These are phyloP conservation scores for Orius insidiosus DNA, from an alignment of 1,140 invertebrate genomes.

Conservation along the genomic window DNA sequence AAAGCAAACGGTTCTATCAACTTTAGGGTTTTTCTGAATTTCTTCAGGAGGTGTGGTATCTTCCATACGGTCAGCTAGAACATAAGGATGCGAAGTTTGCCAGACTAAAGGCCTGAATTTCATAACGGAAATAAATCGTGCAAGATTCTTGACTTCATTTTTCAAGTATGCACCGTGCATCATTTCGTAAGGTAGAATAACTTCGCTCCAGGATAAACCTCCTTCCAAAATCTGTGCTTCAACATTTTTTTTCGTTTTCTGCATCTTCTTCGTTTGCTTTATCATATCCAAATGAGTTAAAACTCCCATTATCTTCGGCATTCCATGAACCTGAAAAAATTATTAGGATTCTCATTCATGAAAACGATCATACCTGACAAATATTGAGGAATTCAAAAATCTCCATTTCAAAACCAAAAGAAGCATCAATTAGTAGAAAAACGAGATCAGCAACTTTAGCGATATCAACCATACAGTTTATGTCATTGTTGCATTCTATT, in stretches of 20 bases:
- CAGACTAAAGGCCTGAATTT: conserved; percentile 87
- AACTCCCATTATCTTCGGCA: conserved; percentile 95
- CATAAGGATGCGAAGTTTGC: conserved; percentile 83
- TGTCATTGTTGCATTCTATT: conserved; percentile 96
- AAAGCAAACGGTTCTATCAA: conserved; percentile 73
- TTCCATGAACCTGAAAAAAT: conserved; percentile 61
- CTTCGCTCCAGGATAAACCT: conserved; percentile 94
- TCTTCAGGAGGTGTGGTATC: conserved; percentile 82
- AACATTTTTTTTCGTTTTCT: conserved; percentile 85
- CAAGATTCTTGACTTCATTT: conserved; percentile 91
- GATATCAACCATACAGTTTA: conserved; percentile 98
- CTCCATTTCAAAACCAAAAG: conserved; percentile 99
- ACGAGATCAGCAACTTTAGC: conserved; percentile 98
- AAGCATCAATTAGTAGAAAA: conserved; percentile 84
- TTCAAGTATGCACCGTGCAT: conserved; percentile 75
- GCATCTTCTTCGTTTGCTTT: conserved; percentile 71
- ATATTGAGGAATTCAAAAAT: conserved; percentile 98
- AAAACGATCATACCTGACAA: conserved; percentile 48
- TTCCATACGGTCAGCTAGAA: conserved; percentile 80
- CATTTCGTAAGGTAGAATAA: conserved; percentile 90
- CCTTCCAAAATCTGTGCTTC: conserved; percentile 97
- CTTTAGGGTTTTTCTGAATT: conserved; percentile 67
- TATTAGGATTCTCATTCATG: background rate
- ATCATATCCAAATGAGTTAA: conserved; percentile 92
- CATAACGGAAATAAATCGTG: conserved; percentile 94